Conservation (phyloP, 2,888 invertebrate species). For the Tiliacea citrago region DNA sequence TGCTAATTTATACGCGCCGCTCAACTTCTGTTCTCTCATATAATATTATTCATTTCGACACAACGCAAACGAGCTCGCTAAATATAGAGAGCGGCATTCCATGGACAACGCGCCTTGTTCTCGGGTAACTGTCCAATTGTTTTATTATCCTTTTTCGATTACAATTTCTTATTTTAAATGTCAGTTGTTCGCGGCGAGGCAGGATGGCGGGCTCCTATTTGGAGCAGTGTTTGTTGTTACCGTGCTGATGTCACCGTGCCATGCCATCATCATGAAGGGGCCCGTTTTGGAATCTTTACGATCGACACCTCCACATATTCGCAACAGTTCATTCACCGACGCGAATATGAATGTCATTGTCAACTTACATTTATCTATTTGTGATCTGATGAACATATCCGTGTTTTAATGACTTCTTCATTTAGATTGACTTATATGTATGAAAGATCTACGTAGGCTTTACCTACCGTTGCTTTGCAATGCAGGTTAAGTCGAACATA, state of each 20-base stretch:
- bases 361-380: conserved; percentile 80
- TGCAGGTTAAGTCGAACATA: background rate
- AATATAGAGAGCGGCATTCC: conserved; percentile 87
- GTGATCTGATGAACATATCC: conserved; percentile 68
- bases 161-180: conserved; percentile 83
- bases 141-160: conserved; percentile 82
- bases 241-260: conserved; percentile 85
- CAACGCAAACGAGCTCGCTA: conserved; percentile 86
- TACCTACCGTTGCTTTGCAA: conserved; percentile 38
- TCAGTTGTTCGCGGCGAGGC: conserved; percentile 71
- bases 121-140: conserved; percentile 81
- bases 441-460: conserved; percentile 36
- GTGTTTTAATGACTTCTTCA: conserved; percentile 66
- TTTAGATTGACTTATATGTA: conserved; percentile 38
- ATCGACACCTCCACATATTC: conserved; percentile 87
- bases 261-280: conserved; percentile 81
- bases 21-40: conserved; percentile 87
- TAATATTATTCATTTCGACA: conserved; percentile 86
- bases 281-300: conserved; percentile 88
- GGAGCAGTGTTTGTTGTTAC: conserved; percentile 76
- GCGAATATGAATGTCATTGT: conserved; percentile 81
- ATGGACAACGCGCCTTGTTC: conserved; percentile 80
- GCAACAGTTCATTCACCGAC: conserved; percentile 87
- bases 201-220: conserved; percentile 75
- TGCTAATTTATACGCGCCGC: conserved; percentile 86